Evolutionary conservation across 2,888 invertebrate species (phyloP).

Genomic region (Drosophila lacicola): DNA sequence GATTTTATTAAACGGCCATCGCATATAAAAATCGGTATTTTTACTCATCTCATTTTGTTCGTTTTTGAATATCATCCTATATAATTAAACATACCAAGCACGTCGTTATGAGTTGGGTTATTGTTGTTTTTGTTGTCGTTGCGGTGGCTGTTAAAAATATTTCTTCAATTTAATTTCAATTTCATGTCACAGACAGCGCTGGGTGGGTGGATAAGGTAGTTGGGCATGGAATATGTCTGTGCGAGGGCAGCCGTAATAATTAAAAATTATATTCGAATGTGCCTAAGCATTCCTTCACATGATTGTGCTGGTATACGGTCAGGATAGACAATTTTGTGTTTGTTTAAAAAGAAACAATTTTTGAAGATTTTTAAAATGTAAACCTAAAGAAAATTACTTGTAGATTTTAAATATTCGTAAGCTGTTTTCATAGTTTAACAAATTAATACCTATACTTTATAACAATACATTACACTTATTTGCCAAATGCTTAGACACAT

Average conservation of each 20-base stretch:
- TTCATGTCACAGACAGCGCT: constrained; percentile 73
- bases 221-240: background rate
- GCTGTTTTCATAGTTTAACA: too few species aligned
- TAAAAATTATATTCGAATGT: background rate
- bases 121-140: constrained; percentile 22
- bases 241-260: constrained; percentile 14
- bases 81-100: constrained; percentile 78
- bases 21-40: constrained; percentile 70
- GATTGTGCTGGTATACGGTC: too few species aligned
- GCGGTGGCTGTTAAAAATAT: constrained; percentile 37
- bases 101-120: constrained; percentile 62
- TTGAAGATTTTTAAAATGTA: too few species aligned
- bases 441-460: too few species aligned
- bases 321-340: too few species aligned
- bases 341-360: too few species aligned
- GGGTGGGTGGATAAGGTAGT: constrained; percentile 46
- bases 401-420: too few species aligned
- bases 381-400: too few species aligned
- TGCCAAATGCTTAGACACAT: too few species aligned
- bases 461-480: too few species aligned
- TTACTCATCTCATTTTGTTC: constrained; percentile 59
- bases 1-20: constrained; percentile 73
- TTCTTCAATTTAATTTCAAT: constrained; percentile 75
- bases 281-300: too few species aligned
- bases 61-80: constrained; percentile 78